Percentiles rank a stretch among this genome's conserved stretches.
Evolutionary conservation across 2,888 invertebrate genomes (phyloP).

Genomic region (Mesorhabditis belari): DNA sequence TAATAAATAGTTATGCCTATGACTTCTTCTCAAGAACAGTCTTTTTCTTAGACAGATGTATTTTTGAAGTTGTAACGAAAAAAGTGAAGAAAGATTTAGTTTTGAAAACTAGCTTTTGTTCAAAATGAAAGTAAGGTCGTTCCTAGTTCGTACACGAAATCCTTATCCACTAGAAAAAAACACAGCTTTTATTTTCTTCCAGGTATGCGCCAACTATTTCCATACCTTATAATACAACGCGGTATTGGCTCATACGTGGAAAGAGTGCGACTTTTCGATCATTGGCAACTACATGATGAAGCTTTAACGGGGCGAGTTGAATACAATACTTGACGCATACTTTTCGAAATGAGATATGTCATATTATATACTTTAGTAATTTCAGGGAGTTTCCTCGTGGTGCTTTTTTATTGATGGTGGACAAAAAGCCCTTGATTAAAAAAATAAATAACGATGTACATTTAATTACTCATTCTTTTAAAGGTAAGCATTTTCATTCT

Average conservation of each 20-base stretch:
- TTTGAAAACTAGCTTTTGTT: too few relatives aligned
- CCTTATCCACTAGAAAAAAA: too few relatives aligned
- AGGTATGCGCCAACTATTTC: too few relatives aligned
- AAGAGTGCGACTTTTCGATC: conserved; percentile 26
- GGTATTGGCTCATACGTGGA: conserved; percentile 16
- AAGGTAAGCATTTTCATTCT: not conserved
- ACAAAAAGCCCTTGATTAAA: conserved; percentile 26
- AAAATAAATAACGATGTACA: conserved; percentile 5
- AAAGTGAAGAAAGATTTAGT: too few relatives aligned
- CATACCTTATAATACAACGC: too few relatives aligned
- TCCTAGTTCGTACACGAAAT: too few relatives aligned
- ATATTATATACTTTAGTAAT: not conserved
- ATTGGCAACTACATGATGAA: conserved; percentile 32
- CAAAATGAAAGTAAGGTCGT: too few relatives aligned
- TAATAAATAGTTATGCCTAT: too few relatives aligned
- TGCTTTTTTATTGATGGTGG: conserved; percentile 30
- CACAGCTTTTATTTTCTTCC: too few relatives aligned
- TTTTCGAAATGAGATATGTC: not conserved
- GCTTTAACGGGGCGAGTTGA: conserved; percentile 8
- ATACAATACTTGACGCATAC: not conserved
- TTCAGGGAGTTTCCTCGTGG: conserved; percentile 31
- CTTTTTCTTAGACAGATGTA: too few relatives aligned
- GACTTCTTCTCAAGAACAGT: too few relatives aligned
- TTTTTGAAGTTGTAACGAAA: too few relatives aligned
- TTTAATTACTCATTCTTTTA: conserved; percentile 10